Base-by-base conservation (phyloP, 1,140 invertebrate genomes). In the Cydia strobilella region DNA sequence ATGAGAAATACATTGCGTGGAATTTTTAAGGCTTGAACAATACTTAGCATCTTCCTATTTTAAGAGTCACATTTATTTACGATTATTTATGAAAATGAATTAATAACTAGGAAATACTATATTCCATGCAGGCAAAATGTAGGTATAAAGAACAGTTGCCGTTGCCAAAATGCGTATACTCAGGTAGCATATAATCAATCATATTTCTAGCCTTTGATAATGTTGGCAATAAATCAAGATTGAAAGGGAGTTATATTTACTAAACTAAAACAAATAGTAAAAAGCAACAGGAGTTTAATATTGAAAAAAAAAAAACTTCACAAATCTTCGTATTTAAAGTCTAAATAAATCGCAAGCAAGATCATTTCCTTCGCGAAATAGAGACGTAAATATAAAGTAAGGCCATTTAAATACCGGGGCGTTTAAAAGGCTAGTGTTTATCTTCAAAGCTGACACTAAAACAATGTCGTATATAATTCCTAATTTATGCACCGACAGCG, bases 391-490 rank as follows among this genome's bases (percentile, higher is more conserved):
- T 69, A 35, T 18, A 69, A 10, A 69, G 65, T 69, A 69, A 39
- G 31, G 65, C 27, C 65, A 69, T 69, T 69, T 35, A 69, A 69
- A 69, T 69, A 69, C 65, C 65, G 25, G 65, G 9, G 31, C 31
- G 31, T 35, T 69, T 69, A 69, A 69, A 35, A 69, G 65, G 65
- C 65, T 69, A 69, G 65, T 69, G 65, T 81, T 80, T 77, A 82
- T 77, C 76, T 79, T 82, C 74, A 83, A 84, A 86, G 76, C 63
- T 65, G 65, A 69, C 65, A 39, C 69, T 76, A 76, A 82, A 82
- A 82, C 82, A 85, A 81, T 83, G 79, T 78, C 80, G 79, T 83
- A 81, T 82, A 83, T 86, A 86, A 86, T 85, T 79, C 82, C 82
- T 83, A 90, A 88, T 86, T 87, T 86, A 88, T 84, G 77, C 76